Percentiles rank a stretch among this genome's conserved stretches.
phyloP scores from a whole-genome alignment of 2,113 vertebrate genomes.

The Aegithalos caudatus region DNA sequence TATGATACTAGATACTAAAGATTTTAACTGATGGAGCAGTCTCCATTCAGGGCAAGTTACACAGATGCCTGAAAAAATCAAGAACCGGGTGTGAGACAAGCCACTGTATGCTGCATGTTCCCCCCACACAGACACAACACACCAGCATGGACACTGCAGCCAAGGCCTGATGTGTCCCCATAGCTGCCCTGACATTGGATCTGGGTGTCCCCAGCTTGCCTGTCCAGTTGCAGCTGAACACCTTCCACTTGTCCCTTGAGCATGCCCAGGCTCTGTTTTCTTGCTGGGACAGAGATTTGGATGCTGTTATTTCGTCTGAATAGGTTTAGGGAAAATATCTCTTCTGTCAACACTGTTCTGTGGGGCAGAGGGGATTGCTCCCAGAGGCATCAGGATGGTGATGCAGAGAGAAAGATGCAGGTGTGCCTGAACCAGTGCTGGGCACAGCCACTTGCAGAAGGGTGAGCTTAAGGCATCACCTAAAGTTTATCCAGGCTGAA shows the following conservation, averaged over 20 bases:
- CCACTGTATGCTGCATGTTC: background rate
- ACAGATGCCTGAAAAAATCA: background rate
- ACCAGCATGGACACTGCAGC: background rate
- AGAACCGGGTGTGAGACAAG: background rate
- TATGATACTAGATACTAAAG: background rate
- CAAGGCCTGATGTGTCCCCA: background rate
- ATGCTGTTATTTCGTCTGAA: background rate
- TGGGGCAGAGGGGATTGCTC: background rate
- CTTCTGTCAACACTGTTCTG: background rate
- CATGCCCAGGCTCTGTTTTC: background rate
- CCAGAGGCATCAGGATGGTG: background rate
- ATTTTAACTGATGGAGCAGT: background rate
- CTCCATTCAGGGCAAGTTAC: no score
- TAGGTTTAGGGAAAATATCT: background rate
- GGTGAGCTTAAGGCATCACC: no score
- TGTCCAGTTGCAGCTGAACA: background rate
- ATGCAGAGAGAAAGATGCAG: background rate
- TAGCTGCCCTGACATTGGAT: background rate
- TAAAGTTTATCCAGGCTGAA: background rate
- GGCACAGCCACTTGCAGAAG: background rate
- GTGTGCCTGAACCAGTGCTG: background rate
- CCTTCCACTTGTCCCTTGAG: background rate
- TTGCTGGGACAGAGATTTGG: background rate
- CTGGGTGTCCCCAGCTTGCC: fast-evolving
- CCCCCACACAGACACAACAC: no score